These are phyloP conservation scores for Cydia amplana DNA, from an alignment of 1,140 invertebrate genomes.

Conservation along the genomic window DNA sequence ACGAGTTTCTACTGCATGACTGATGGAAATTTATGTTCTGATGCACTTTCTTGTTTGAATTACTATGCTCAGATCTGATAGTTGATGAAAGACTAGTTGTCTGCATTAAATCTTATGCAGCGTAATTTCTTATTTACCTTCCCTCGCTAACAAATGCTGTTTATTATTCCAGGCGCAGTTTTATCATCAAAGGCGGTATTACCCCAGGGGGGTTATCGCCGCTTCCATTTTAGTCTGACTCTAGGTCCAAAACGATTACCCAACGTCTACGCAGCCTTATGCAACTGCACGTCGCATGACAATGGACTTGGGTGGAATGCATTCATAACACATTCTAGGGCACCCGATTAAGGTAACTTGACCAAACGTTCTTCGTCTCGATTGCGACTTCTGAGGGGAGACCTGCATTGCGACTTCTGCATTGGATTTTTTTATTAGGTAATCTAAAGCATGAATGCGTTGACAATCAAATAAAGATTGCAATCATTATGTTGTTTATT, in stretches of 20 bases:
- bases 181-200: conserved; percentile 28
- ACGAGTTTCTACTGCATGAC: conserved; percentile 38
- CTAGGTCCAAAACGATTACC: conserved; percentile 53
- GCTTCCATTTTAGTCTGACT: conserved; percentile 47
- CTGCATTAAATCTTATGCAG: conserved; percentile 24
- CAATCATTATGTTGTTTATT: no score
- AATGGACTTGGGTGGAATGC: conserved; percentile 65
- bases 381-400: not conserved
- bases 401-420: no score
- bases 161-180: conserved; percentile 28
- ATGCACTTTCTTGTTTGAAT: conserved; percentile 33
- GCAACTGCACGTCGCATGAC: conserved; percentile 64
- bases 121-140: conserved; percentile 26
- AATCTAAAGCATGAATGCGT: not conserved
- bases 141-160: conserved; percentile 22
- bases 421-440: not conserved
- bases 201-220: conserved; percentile 44
- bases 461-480: no score
- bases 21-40: conserved; percentile 37
- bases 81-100: conserved; percentile 29
- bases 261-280: conserved; percentile 54
- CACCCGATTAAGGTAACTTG: conserved; percentile 24
- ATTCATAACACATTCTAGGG: conserved; percentile 51
- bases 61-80: conserved; percentile 30
- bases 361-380: not conserved